Conservation (phyloP, 2,113 vertebrate genomes). For the Silurus meridionalis region DNA sequence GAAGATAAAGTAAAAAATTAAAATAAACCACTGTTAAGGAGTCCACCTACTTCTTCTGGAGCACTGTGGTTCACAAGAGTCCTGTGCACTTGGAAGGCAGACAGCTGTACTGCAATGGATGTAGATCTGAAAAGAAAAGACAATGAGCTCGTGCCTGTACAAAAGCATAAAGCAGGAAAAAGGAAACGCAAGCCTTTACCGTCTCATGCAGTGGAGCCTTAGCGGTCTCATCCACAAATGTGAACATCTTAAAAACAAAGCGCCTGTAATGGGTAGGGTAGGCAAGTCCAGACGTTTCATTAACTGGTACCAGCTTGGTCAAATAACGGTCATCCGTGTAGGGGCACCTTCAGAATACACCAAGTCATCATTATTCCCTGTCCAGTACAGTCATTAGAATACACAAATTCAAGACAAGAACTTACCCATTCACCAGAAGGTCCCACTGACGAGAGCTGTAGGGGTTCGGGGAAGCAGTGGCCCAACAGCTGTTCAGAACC, state of each 20-base stretch:
- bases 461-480: constrained; percentile 56
- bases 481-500: constrained; percentile 70
- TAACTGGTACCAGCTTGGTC: constrained; percentile 20
- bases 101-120: constrained; percentile 41
- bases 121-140: not conserved
- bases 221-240: constrained; percentile 25
- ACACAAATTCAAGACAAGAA: not conserved
- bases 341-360: not conserved
- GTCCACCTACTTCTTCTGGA: constrained; percentile 19
- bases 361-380: not conserved
- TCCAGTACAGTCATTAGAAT: not conserved
- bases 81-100: constrained; percentile 8
- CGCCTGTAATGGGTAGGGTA: constrained; percentile 38
- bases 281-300: not conserved
- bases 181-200: not conserved
- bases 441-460: constrained; percentile 67
- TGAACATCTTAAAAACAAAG: constrained; percentile 41
- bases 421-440: constrained; percentile 54
- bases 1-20: not conserved
- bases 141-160: not conserved
- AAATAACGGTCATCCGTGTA: constrained; percentile 34
- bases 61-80: not conserved
- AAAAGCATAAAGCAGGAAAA: not conserved
- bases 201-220: constrained; percentile 13
- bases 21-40: fast-evolving